phyloP scores from a whole-genome alignment of 2,888 invertebrate species.

The Helicoverpa assulta region DNA sequence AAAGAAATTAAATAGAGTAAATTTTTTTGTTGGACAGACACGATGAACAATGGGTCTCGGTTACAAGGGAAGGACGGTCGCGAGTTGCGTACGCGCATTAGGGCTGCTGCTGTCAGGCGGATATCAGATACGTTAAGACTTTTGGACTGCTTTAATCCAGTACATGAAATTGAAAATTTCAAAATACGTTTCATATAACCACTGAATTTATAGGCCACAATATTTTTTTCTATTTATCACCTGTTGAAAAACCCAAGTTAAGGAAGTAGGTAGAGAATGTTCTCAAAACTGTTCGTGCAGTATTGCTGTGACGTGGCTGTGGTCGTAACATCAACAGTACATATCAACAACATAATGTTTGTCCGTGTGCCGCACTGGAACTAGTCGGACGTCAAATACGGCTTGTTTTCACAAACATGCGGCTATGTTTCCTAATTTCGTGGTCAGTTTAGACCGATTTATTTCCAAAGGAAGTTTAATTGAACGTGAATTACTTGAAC shows the following conservation, averaged over 20 bases:
- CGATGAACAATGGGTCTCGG: constrained; percentile 84
- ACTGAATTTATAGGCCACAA: too few species aligned
- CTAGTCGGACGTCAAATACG: constrained; percentile 29
- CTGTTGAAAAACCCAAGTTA: background rate
- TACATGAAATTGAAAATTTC: too few species aligned
- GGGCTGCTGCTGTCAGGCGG: constrained; percentile 43
- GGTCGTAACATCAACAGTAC: constrained; percentile 31
- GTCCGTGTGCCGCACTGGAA: background rate
- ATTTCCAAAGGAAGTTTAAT: constrained; percentile 1
- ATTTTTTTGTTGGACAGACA: constrained; percentile 85
- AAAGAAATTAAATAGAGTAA: constrained; percentile 87
- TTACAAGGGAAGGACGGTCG: constrained; percentile 80
- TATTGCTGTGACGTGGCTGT: background rate
- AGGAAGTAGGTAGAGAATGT: background rate
- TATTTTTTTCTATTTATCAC: too few species aligned
- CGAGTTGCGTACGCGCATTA: constrained; percentile 63
- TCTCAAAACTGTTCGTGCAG: constrained; percentile 4
- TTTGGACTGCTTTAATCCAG: constrained; percentile 7
- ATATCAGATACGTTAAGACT: constrained; percentile 15
- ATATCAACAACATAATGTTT: constrained; percentile 36
- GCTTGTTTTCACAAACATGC: constrained; percentile 32
- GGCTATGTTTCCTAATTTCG: constrained; percentile 12
- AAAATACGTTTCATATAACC: too few species aligned
- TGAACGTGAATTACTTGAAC: background rate
- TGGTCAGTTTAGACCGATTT: background rate